phyloP scores from a whole-genome alignment of 53 echinoderm and acorn worm genomes.

The Apostichopus leukothele region DNA sequence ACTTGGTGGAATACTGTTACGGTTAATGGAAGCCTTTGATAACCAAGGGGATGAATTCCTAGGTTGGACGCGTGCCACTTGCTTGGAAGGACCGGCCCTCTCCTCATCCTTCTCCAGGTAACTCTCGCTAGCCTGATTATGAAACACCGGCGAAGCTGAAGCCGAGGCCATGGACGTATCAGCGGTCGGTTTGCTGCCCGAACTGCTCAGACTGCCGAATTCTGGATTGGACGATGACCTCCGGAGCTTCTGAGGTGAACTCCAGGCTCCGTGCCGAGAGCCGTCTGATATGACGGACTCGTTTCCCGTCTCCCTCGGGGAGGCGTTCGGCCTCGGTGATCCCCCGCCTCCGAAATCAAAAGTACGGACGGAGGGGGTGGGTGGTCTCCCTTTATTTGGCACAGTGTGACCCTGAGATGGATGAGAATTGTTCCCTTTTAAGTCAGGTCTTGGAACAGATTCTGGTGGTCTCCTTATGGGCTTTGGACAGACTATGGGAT shows the following conservation, averaged over 20 bases:
- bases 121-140: slow-evolving; percentile 7
- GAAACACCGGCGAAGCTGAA: slow-evolving; percentile 50
- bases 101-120: background rate
- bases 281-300: background rate
- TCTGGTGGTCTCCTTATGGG: slow-evolving; percentile 12
- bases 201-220: background rate
- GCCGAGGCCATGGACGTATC: slow-evolving; percentile 40
- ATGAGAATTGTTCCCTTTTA: background rate
- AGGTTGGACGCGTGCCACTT: slow-evolving; percentile 26
- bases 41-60: slow-evolving; percentile 35
- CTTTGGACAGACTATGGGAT: slow-evolving; percentile 32
- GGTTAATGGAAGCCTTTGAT: slow-evolving; percentile 7
- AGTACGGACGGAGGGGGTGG: slow-evolving; percentile 20
- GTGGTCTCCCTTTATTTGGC: slow-evolving; percentile 14
- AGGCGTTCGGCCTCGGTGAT: background rate
- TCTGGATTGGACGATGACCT: slow-evolving; percentile 41
- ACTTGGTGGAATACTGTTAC: background rate
- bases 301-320: background rate
- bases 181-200: background rate
- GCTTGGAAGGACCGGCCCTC: slow-evolving; percentile 32
- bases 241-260: slow-evolving; percentile 1
- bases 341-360: slow-evolving; percentile 14
- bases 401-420: background rate
- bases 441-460: background rate
- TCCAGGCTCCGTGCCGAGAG: background rate